phyloP scores from a whole-genome alignment of 2,113 vertebrate genomes.

The Anarhynchus alexandrinus region DNA sequence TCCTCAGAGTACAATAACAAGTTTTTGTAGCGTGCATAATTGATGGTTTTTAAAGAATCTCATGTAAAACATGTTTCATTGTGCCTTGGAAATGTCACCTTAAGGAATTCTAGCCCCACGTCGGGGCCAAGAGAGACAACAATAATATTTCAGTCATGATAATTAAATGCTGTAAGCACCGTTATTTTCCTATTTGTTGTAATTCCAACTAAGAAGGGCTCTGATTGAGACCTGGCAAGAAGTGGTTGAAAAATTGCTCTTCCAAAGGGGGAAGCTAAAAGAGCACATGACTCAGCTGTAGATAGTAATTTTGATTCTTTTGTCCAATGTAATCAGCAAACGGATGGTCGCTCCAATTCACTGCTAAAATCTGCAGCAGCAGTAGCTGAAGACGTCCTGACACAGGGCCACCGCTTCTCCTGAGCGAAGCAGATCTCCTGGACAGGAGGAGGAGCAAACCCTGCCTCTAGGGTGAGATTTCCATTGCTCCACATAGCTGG shows the following conservation, averaged over 20 bases:
- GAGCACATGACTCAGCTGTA: slow-evolving; percentile 27
- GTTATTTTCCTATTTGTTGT: slow-evolving; percentile 66
- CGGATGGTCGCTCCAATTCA: not conserved
- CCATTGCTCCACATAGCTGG: not conserved
- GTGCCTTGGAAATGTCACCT: slow-evolving; percentile 58
- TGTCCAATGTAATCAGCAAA: slow-evolving; percentile 45
- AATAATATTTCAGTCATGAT: slow-evolving; percentile 50
- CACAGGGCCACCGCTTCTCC: not conserved
- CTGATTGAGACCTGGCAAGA: slow-evolving; percentile 65
- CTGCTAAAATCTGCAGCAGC: not conserved
- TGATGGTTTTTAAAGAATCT: slow-evolving; percentile 58
- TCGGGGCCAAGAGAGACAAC: slow-evolving; percentile 43
- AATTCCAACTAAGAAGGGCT: slow-evolving; percentile 61
- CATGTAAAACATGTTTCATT: slow-evolving; percentile 50
- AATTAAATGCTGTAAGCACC: slow-evolving; percentile 56
- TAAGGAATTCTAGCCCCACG: slow-evolving; percentile 47
- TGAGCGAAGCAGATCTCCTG: not conserved
- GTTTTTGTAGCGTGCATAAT: slow-evolving; percentile 52
- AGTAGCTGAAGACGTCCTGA: not conserved
- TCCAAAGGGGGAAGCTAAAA: slow-evolving; percentile 26
- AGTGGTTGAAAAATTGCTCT: slow-evolving; percentile 54
- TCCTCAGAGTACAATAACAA: slow-evolving; percentile 62
- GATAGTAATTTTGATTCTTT: slow-evolving; percentile 50
- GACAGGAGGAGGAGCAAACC: not conserved
- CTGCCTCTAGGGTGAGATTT: not conserved